phyloP scores from a whole-genome alignment of 2,113 vertebrate species.

The Oreocharis arfaki region DNA sequence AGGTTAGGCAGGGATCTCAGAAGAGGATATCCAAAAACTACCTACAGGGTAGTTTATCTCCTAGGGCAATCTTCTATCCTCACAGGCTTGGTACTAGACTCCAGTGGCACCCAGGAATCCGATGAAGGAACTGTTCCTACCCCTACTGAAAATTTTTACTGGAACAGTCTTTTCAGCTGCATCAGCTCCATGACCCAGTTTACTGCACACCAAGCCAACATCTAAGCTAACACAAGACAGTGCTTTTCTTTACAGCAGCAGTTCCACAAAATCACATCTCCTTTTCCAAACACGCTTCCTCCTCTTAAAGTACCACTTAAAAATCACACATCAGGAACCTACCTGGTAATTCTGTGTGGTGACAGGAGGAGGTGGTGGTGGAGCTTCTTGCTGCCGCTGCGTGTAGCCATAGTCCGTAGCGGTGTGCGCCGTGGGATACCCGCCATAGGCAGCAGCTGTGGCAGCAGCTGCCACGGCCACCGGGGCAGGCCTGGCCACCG shows the following conservation, averaged over 20 bases:
- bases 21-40: neutral
- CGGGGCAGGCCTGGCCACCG: conserved; percentile 89
- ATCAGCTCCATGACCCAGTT: neutral
- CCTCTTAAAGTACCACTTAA: neutral
- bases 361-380: conserved; percentile 93
- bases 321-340: neutral
- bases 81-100: neutral
- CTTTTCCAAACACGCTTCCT: neutral
- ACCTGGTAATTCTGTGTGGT: conserved; percentile 98
- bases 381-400: conserved; percentile 92
- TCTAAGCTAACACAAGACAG: neutral
- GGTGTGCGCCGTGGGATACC: conserved; percentile 89
- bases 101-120: neutral
- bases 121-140: neutral
- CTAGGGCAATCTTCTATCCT: neutral
- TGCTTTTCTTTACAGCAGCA: neutral
- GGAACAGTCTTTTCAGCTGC: neutral
- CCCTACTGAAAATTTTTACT: neutral
- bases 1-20: neutral
- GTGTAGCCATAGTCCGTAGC: conserved; percentile 92
- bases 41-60: neutral
- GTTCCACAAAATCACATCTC: neutral
- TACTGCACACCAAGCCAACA: neutral
- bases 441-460: conserved; percentile 90
- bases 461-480: conserved; percentile 89